Base-by-base conservation (phyloP, 2,888 invertebrate genomes). In the Drosophila bunnanda region DNA sequence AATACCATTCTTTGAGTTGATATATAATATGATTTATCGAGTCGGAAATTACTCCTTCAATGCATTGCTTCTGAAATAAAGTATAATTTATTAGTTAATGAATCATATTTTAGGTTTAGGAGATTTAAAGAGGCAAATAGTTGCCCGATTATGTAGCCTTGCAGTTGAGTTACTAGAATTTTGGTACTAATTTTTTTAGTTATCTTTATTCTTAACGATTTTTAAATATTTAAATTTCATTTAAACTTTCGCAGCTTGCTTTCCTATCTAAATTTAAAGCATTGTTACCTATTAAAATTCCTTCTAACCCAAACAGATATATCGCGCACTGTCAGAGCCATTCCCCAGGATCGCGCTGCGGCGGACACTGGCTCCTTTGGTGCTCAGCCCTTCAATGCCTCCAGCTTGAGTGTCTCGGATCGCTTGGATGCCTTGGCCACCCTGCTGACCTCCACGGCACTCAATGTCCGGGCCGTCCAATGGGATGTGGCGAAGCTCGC, bases 371-470 rank as follows among this genome's bases (percentile, higher is more conserved):
- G 28, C 43, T 43, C 25, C 10, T 2, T 22, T 13, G 54, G 39
- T 12, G 22, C 2, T 7, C 10, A 43, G 0, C 25, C n/a, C n/a
- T 34, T 28, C 8, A 43, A 30, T 2, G 17, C n/a, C 4, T 12
- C 39, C 15, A 34, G 5, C 13, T 22, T 12, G 13, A 82, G 68
- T 25, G 34, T 1, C 12, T 12, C 50, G 4, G 30, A 73, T 1
- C 88, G 81, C 22, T 65, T 92, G 39, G 89, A 90, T 32, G 82
- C 90, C 4, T 57, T 92, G 36, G 91, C 90, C 20, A 84, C 83
- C 3, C 77, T 91, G 9, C 59, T 92, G 53, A 64, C 83, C 52
- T 91, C 91, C 5, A 78, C 91, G 17, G 80, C 89, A 15, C 59
- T 67, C 15, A 81, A 81, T 15, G 75, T 85, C 52, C 78, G 62